Percentiles rank a stretch among this genome's conserved stretches.
Conservation (phyloP, 2,888 invertebrate species). For the Polyommatus icarus region DNA sequence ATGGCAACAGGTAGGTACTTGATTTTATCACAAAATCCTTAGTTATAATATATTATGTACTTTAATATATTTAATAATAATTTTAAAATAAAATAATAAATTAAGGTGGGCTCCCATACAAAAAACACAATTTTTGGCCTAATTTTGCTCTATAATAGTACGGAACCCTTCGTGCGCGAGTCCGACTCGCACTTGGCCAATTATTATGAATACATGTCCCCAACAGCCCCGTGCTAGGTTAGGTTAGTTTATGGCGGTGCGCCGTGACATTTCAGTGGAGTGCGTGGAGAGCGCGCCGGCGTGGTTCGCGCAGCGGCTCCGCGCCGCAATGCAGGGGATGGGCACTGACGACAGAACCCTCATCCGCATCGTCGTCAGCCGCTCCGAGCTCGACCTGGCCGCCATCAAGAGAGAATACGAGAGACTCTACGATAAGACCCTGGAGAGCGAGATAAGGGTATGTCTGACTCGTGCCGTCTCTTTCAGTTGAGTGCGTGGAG, state of each 20-base stretch:
- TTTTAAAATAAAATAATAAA: no score
- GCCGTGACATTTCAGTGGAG: slow-evolving; percentile 78
- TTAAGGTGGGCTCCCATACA: no score
- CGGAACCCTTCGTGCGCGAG: no score
- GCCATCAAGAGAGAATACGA: slow-evolving; percentile 86
- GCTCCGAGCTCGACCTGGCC: slow-evolving; percentile 85
- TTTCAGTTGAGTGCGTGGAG: slow-evolving; percentile 86
- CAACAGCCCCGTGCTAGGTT: not conserved
- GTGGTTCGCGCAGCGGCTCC: slow-evolving; percentile 85
- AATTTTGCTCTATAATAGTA: no score
- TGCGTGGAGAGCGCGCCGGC: slow-evolving; percentile 84
- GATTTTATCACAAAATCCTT: no score
- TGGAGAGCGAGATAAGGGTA: slow-evolving; percentile 84
- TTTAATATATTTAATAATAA: no score
- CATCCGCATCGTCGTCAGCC: slow-evolving; percentile 85
- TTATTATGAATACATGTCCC: no score
- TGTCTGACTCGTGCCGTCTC: slow-evolving; percentile 43
- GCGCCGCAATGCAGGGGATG: slow-evolving; percentile 83
- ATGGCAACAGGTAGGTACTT: no score
- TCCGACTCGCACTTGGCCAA: no score
- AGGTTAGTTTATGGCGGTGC: not conserved
- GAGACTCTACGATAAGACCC: slow-evolving; percentile 84
- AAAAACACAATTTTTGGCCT: no score
- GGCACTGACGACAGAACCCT: slow-evolving; percentile 87
- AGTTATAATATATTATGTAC: no score